Percentiles rank a stretch among this genome's conserved stretches.
phyloP scores from a whole-genome alignment of 2,113 vertebrate species.

The Hippocampus comes region DNA sequence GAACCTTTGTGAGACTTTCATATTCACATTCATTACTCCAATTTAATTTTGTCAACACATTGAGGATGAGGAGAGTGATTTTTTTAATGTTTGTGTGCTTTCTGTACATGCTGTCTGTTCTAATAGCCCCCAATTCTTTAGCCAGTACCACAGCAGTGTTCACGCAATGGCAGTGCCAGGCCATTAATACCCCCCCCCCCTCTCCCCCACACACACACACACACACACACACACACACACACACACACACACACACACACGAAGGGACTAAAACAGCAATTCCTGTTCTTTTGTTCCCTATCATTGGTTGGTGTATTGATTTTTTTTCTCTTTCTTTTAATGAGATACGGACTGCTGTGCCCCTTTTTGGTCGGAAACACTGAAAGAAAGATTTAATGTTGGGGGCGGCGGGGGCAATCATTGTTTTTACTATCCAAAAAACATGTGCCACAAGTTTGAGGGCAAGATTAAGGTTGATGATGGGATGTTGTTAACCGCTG shows the following conservation, averaged over 20 bases:
- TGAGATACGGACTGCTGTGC: not conserved
- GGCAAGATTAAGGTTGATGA: constrained; percentile 4
- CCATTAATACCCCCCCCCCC: not conserved
- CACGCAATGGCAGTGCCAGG: constrained; percentile 47
- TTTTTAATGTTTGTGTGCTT: not conserved
- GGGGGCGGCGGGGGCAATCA: not conserved
- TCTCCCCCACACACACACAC: too few species aligned
- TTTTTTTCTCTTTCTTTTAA: not conserved
- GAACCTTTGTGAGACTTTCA: too few species aligned
- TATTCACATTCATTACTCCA: too few species aligned
- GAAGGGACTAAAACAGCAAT: too few species aligned
- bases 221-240: too few species aligned
- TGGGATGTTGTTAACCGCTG: constrained; percentile 26
- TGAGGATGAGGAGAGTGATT: too few species aligned
- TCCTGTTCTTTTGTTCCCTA: not conserved
- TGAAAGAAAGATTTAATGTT: not conserved
- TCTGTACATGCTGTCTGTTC: not conserved
- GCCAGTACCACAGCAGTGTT: constrained; percentile 7
- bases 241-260: too few species aligned
- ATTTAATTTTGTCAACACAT: too few species aligned
- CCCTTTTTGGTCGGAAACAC: not conserved
- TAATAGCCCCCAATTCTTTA: not conserved
- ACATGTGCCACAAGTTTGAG: constrained; percentile 3
- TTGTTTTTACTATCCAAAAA: not conserved
- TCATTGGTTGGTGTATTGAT: not conserved